A percentile compares a stretch with the other conserved stretches of the same genome.
phyloP scores from a whole-genome alignment of 2,113 vertebrate genomes.

The Dicerorhinus sumatrensis region DNA sequence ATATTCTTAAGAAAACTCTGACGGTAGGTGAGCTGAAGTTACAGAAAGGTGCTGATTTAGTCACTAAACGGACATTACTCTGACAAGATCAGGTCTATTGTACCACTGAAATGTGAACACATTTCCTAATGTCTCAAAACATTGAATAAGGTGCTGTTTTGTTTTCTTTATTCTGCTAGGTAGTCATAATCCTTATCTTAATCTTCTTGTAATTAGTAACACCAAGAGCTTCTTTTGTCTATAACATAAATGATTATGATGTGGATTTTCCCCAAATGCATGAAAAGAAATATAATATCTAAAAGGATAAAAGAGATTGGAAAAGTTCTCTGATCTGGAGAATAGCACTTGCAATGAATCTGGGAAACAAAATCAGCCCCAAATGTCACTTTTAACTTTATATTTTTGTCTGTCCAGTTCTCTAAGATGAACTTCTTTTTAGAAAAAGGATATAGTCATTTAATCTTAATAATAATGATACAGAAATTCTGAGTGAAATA shows the following conservation, averaged over 20 bases:
- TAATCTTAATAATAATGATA: constrained; percentile 50
- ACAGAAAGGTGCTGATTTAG: neutral
- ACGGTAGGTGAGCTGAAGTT: neutral
- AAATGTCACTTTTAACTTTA: neutral
- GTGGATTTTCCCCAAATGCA: neutral
- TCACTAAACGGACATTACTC: neutral
- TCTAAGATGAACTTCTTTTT: constrained; percentile 5
- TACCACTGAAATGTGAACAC: neutral
- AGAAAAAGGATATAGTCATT: neutral
- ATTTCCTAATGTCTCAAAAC: constrained; percentile 8
- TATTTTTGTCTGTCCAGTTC: neutral
- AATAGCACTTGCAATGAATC: neutral
- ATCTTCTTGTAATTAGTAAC: constrained; percentile 4
- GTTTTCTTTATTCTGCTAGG: neutral
- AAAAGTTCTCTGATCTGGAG: constrained; percentile 24
- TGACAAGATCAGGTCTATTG: neutral
- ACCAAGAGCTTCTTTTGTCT: neutral
- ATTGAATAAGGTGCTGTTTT: neutral
- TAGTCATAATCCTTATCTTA: constrained; percentile 37
- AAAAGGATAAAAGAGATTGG: constrained; percentile 22
- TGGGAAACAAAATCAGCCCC: neutral
- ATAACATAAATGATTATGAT: neutral
- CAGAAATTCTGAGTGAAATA: neutral
- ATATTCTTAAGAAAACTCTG: constrained; percentile 27
- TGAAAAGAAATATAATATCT: neutral